Evolutionary conservation across 1,140 invertebrate genomes (phyloP), one percentile per base, ranked within the genome.

Genomic region (Eueides isabella): DNA sequence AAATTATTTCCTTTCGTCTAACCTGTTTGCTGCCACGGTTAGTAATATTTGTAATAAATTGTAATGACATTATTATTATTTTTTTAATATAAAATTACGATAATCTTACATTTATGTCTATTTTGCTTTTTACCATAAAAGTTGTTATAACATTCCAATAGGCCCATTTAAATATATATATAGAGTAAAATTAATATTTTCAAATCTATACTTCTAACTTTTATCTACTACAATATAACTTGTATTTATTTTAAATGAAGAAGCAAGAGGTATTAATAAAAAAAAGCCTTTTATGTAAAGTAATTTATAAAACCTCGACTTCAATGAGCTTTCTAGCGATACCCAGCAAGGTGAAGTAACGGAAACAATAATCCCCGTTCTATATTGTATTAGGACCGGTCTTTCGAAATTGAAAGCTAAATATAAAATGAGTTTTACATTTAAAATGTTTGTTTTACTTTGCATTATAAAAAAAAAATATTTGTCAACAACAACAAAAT

Each of bases 401-500:
- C 48, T 55, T 55, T 26, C n/a, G 26, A 26, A 26, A 55, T 55
- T 55, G 48, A 55, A 12, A 55, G 48, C 48, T 23, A 55, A 55
- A 55, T 55, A 4, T 55, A 26, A 55, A 55, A 55, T 55, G 48
- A 26, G 48, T 55, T 55, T 55, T 65, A 64, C 35, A 65, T 65
- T 65, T 65, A 31, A 19, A 65, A 35, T 35, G 35, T n/a, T 33
- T 30, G 19, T 7, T 12, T 31, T 64, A 64, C n/a, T 31, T n/a
- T 16, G 5, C 9, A 19, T 48, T 23, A 19, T 7, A 9, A 16
- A 0, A n/a, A 44, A 9, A 5, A 6, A 44, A n/a, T n/a, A n/a
- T n/a, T n/a, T n/a, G n/a, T n/a, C n/a, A n/a, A n/a, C n/a, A n/a
- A n/a, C n/a, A n/a, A n/a, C n/a, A n/a, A n/a, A n/a, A n/a, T n/a